Evolutionary conservation across 2,113 vertebrate species (phyloP).

Genomic region (Dinomys branickii): DNA sequence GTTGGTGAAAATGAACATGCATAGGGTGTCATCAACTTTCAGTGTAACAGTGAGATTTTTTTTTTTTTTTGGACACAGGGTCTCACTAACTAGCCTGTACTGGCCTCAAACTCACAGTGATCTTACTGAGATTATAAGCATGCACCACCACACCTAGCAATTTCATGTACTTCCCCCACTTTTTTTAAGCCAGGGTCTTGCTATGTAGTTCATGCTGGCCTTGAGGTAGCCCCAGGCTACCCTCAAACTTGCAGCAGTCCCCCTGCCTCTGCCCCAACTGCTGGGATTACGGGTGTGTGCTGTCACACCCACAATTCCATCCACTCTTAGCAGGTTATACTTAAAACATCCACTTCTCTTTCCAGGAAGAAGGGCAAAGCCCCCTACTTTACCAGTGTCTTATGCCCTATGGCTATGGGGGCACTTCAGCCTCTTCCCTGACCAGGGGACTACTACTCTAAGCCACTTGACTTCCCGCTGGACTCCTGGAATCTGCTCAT

Average conservation of each 20-base stretch:
- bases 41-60: background rate
- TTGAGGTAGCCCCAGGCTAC: background rate
- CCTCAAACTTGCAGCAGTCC: background rate
- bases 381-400: background rate
- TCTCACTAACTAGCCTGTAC: background rate
- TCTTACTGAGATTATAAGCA: background rate
- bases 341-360: background rate
- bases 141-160: background rate
- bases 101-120: background rate
- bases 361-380: background rate
- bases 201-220: background rate
- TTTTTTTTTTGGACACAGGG: background rate
- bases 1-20: background rate
- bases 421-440: background rate
- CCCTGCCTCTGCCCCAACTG: background rate
- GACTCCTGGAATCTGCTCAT: background rate
- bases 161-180: background rate
- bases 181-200: background rate
- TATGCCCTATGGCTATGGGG: background rate
- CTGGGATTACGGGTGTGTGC: background rate
- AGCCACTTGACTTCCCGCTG: background rate
- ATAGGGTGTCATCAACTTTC: constrained; percentile 26
- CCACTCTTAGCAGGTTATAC: background rate
- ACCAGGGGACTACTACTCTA: background rate
- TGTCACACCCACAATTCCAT: background rate